Base-by-base conservation (phyloP, 1,140 invertebrate species). In the Theocolax elegans region DNA sequence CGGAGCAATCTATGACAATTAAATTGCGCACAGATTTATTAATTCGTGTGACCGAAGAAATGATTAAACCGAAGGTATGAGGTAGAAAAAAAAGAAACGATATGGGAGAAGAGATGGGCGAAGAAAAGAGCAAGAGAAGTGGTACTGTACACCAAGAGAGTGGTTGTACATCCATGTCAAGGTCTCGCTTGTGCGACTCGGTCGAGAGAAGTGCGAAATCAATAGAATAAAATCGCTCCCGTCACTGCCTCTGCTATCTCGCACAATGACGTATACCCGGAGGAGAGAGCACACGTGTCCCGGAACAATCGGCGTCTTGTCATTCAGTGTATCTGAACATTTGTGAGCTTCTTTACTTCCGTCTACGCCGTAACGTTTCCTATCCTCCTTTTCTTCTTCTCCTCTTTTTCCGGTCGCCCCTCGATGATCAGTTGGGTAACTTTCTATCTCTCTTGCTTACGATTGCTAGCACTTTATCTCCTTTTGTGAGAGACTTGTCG, bases 171-270 rank as follows among this genome's bases (percentile, higher is more conserved):
- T 79, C 73, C 75, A 78, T 79, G 78, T 78, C 78, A 79, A 79
- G 78, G 78, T 79, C 46, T 74, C 72, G 72, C 35, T 12, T 12
- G 72, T 74, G 74, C 76, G 75, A n/a, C n/a, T 76, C 75, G 76
- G 67, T 67, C 67, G 74, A 72, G 71, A 60, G 56, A 48, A 56
- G 70, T 63, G 65, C 72, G 72, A 74, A 78, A 79, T 78, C 78
- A 76, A 79, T 79, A 78, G 65, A 67, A 79, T 75, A 69, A 79
- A 79, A 78, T 76, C 76, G 73, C 74, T 66, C 38, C 42, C 72
- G 72, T 71, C 72, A 71, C n/a, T 6, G 49, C 54, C 42, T 15
- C 71, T 54, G 44, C 64, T 31, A 35, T 53, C 49, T 23, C 31
- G 40, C 49, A 21, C 56, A 17, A n/a, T 46, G 42, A 46, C 42